A percentile compares a stretch with the other conserved stretches of the same genome.
Conservation (phyloP, 2,888 invertebrate genomes). For the Chrysotoxum bicinctum region DNA sequence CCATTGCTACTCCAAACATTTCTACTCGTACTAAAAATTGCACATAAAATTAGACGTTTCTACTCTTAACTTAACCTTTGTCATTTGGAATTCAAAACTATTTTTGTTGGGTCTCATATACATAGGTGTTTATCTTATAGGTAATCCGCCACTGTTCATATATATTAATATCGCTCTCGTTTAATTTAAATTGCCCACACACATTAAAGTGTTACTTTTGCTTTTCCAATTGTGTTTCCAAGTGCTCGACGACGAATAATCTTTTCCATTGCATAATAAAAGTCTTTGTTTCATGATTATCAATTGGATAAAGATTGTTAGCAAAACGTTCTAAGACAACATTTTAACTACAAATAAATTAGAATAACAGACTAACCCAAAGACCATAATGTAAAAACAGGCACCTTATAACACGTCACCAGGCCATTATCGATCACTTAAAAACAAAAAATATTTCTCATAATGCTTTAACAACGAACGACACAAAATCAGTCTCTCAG, state of each 20-base stretch:
- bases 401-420: slow-evolving; percentile 31
- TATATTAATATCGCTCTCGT: not conserved
- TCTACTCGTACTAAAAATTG: no score
- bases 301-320: not conserved
- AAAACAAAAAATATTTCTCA: slow-evolving; percentile 22
- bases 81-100: no score
- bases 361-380: not conserved
- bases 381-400: not conserved
- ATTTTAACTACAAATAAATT: not conserved
- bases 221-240: not conserved
- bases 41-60: no score
- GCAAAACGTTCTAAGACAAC: not conserved
- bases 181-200: not conserved
- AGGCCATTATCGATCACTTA: slow-evolving; percentile 39
- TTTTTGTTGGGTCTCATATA: no score
- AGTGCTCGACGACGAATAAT: not conserved
- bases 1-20: no score
- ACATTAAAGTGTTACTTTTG: not conserved
- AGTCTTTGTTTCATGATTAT: slow-evolving; percentile 1
- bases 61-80: no score
- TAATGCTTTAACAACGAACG: slow-evolving; percentile 24
- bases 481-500: slow-evolving; percentile 51
- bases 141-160: not conserved
- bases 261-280: slow-evolving; percentile 25
- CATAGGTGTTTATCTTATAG: no score